Evolutionary conservation across 2,797 vertebrate species (phyloP), one percentile per base, ranked within the genome.

Genomic region (Meriones psammophilus): DNA sequence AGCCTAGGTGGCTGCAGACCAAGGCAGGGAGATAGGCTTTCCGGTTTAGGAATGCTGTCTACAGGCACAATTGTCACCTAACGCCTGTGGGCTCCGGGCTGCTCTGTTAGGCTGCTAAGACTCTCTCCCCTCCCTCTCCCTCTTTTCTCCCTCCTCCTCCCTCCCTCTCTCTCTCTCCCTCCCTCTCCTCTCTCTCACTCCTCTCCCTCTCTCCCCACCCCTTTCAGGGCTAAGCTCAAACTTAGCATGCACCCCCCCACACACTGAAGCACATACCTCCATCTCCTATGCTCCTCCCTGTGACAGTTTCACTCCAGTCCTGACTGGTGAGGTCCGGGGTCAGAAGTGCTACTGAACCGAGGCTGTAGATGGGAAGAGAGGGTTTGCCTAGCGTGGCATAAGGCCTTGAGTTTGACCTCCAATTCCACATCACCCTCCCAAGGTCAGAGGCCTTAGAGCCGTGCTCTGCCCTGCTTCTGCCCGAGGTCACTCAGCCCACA

Each of bases 21-120:
- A 83, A 92, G n/a, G 76, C 1, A 77, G 60, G 3, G 5, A 2
- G 5, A 79, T 56, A 62, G 77, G 0, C 12, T 74, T 84, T 60
- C 30, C 54, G 87, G 56, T 66, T 74, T 90, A 68, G 94, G 93
- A 93, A 78, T 74, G 30, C 22, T 33, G 39, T 86, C 54, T 56
- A 69, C 22, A 74, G 13, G 26, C 24, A 92, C 36, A 50, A 62
- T 83, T 1, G 13, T 46, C 56, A 46, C 26, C 17, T 83, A 42
- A 30, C 89, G 17, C 58, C 15, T 39, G 9, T 78, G 39, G 56
- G 26, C 36, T 24, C 20, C 42, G 33, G 69, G 18, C 4, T 77
- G 54, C 28, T 81, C 28, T 66, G 36, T n/a, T 58, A 62, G 58
- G n/a, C 64, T 69, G 30, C 30, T 89, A 50, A n/a, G 9, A 88